Evolutionary conservation across 1,140 invertebrate genomes (phyloP), one percentile per base, ranked within the genome.

Genomic region (Hylyphantes graminicola): DNA sequence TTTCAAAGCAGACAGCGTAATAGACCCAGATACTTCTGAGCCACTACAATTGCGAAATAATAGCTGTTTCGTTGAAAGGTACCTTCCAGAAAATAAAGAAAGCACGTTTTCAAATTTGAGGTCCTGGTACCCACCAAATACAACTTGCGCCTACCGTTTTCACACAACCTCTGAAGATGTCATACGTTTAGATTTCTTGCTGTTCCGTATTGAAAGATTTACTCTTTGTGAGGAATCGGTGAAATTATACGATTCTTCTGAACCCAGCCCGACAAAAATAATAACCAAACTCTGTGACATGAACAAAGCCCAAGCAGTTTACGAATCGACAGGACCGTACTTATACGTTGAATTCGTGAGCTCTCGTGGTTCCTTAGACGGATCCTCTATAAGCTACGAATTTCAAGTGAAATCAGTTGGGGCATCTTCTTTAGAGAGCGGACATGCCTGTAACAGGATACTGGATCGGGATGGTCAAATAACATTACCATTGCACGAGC

Each of bases 121-220:
- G 12, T 88, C 87, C 8, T 88, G 87, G 87, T 88, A 87, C 67
- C 87, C 87, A 10, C 81, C 78, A 8, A 88, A 87, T 54, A 87
- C 86, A 12, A 87, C 87, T 17, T 88, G 87, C 55, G 79, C 83
- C 6, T 88, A 88, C 48, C 59, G 83, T 2, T 88, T 88, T 59
- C 74, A 81, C 9, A 84, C 85, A n/a, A 76, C 79, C 13, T 48
- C 67, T 13, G 78, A 87, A n/a, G 86, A 87, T 21, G 75, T 85
- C 12, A 86, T 88, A 50, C 81, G 82, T 19, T 48, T 88, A 11
- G 87, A 88, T 55, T 88, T 87, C 64, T 63, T 85, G 19, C 68
- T 81, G 17, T 88, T 87, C 79, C 54, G 87, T 13, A 80, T 88
- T 21, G 87, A 87, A 35, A 53, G 87, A 77, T 70, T 86, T 13